A percentile compares a stretch with the other conserved stretches of the same genome.
Evolutionary conservation across 2,797 vertebrate genomes (phyloP).

Genomic region (Sebastes jordani): DNA sequence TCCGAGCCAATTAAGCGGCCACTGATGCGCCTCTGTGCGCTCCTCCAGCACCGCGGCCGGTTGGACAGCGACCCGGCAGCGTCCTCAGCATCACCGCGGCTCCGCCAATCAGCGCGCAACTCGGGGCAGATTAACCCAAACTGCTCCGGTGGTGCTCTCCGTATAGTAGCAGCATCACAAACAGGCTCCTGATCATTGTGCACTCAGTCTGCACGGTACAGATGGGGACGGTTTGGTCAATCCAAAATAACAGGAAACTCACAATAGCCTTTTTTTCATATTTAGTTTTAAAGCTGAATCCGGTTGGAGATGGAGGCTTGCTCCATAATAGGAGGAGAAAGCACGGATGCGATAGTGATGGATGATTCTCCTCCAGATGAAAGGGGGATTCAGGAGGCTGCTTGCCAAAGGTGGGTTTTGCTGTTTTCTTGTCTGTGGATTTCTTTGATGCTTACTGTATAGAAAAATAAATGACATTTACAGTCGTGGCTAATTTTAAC

Average conservation of each 20-base stretch:
- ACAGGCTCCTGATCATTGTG: slow-evolving; percentile 54
- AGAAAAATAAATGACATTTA: neutral
- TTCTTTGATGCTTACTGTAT: neutral
- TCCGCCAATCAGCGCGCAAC: slow-evolving; percentile 78
- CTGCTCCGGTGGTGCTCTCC: slow-evolving; percentile 54
- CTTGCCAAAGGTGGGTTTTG: slow-evolving; percentile 75
- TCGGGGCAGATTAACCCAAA: slow-evolving; percentile 69
- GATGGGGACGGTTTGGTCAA: slow-evolving; percentile 16
- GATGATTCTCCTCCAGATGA: slow-evolving; percentile 73
- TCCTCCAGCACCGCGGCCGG: slow-evolving; percentile 67
- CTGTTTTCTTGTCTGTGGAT: neutral
- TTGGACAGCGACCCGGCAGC: slow-evolving; percentile 75
- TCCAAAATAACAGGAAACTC: neutral
- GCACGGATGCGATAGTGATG: slow-evolving; percentile 79
- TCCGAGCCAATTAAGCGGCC: slow-evolving; percentile 11
- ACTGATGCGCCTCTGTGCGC: slow-evolving; percentile 13
- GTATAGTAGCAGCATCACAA: slow-evolving; percentile 62
- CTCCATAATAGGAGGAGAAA: slow-evolving; percentile 71
- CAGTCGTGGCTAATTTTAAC: slow-evolving; percentile 1
- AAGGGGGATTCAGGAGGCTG: slow-evolving; percentile 61
- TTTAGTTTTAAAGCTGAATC: neutral
- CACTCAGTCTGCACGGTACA: slow-evolving; percentile 10
- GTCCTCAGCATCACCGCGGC: slow-evolving; percentile 68
- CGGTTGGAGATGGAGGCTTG: slow-evolving; percentile 73
- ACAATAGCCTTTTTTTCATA: no score